Conservation (phyloP, 2,888 invertebrate species). For the Lochmaea capreae region DNA sequence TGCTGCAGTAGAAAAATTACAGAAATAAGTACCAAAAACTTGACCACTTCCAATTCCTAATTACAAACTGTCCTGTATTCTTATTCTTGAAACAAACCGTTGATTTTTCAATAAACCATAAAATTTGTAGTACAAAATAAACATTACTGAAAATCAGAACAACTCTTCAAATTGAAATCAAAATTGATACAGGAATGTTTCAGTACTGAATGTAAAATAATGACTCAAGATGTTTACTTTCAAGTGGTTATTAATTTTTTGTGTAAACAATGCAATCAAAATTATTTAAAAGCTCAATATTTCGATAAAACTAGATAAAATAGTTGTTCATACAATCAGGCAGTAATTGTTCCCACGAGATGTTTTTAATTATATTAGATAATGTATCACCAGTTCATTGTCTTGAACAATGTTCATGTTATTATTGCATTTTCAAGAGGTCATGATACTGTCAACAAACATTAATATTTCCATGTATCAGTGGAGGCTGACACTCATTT, state of each 20-base stretch:
- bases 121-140: no score
- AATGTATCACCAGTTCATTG: background rate
- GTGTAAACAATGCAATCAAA: background rate
- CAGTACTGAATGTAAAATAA: background rate
- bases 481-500: no score
- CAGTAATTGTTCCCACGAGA: background rate
- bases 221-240: background rate
- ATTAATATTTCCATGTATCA: no score
- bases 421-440: no score
- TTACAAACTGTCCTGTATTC: no score
- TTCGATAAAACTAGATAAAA: background rate
- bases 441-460: no score
- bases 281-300: background rate
- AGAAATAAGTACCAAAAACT: no score
- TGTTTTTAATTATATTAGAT: background rate
- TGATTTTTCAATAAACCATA: no score
- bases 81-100: no score
- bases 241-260: background rate
- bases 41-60: no score
- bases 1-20: no score
- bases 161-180: background rate
- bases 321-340: background rate
- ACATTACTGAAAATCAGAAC: no score
- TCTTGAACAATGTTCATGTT: background rate
- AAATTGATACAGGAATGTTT: background rate